Evolutionary conservation across 2,797 vertebrate species (phyloP), one percentile per base, ranked within the genome.

Genomic region (Enteromius mattozi): DNA sequence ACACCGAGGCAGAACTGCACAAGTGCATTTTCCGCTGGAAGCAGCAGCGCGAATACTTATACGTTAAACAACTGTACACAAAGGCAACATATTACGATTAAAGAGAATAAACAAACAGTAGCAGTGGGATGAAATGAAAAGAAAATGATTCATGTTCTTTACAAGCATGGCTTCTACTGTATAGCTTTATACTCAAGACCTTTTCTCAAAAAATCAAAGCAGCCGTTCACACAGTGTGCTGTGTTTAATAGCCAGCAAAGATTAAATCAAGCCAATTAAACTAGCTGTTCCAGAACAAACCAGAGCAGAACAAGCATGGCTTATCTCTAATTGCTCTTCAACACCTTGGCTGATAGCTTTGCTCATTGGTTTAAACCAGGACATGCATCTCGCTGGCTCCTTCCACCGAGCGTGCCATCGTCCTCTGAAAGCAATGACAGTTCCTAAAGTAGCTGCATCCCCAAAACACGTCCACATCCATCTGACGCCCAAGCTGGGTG

Each of bases 241-340:
- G 90, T 92, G 89, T 92, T 95, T 94, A 94, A 94, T 93, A 94
- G 93, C 91, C 92, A 92, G 92, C 89, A 90, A 78, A 78, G 93
- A 95, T 95, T 94, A 95, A 94, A 95, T 95, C 93, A 94, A 93
- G 91, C 94, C 94, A 95, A 95, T 95, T 96, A 95, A 94, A 94
- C 93, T 91, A 88, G 92, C 93, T 93, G 93, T 94, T 93, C 92
- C 92, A 90, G 92, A 93, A 93, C 91, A 93, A 94, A 94, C 92
- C 91, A 90, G 90, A 93, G 91, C 91, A 21, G 87, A 91, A 91
- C 88, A 91, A 94, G 91, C 89, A 92, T 92, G 92, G 91, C 94
- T 95, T 95, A 95, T 95, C 94, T 94, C 83, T 92, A 93, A 95
- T 93, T 94, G 93, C 91, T 93, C 91, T 88, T 88, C 91, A 92